Percentiles rank a stretch among this genome's conserved stretches.
Evolutionary conservation across 2,797 vertebrate genomes (phyloP).

Genomic region (Fistularia commersonii): DNA sequence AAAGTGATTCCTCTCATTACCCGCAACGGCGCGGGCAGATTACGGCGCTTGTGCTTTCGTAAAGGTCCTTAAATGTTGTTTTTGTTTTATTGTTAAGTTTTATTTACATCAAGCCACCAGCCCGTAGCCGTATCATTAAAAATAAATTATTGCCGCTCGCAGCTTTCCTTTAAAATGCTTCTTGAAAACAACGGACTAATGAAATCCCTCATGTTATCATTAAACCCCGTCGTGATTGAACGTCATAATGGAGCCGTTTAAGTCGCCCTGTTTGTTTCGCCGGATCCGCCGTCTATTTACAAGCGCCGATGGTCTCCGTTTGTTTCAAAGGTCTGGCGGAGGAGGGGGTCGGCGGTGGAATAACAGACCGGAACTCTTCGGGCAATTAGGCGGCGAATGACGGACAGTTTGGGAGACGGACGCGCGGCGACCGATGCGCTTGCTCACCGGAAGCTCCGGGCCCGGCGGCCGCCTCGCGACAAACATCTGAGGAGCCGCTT

Average conservation of each 20-base stretch:
- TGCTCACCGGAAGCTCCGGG: slow-evolving; percentile 45
- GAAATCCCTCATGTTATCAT: background rate
- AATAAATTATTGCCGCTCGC: background rate
- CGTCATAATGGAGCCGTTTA: background rate
- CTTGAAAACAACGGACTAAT: background rate
- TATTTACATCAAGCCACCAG: background rate
- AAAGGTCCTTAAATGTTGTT: slow-evolving; percentile 7
- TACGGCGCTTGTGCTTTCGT: slow-evolving; percentile 3
- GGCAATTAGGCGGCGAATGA: slow-evolving; percentile 41
- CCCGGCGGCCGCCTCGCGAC: slow-evolving; percentile 59
- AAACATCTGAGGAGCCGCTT: slow-evolving; percentile 69
- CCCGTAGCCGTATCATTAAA: background rate
- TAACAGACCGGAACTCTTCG: too few species aligned
- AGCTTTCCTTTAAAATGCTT: background rate
- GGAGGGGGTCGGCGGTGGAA: slow-evolving; percentile 1
- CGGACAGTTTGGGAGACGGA: slow-evolving; percentile 23
- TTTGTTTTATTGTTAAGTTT: slow-evolving; percentile 5
- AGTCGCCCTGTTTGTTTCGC: background rate
- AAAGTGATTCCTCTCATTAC: slow-evolving; percentile 29
- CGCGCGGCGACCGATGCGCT: slow-evolving; percentile 42
- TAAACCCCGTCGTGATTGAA: background rate
- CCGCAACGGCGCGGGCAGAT: slow-evolving; percentile 13
- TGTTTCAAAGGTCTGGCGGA: slow-evolving; percentile 20
- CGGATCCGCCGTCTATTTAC: background rate
- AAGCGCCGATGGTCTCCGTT: slow-evolving; percentile 5